A percentile compares a stretch with the other conserved stretches of the same genome.
These are phyloP conservation scores for Drosophila kuntzei DNA, from an alignment of 2,888 invertebrate genomes.

Conservation along the genomic window DNA sequence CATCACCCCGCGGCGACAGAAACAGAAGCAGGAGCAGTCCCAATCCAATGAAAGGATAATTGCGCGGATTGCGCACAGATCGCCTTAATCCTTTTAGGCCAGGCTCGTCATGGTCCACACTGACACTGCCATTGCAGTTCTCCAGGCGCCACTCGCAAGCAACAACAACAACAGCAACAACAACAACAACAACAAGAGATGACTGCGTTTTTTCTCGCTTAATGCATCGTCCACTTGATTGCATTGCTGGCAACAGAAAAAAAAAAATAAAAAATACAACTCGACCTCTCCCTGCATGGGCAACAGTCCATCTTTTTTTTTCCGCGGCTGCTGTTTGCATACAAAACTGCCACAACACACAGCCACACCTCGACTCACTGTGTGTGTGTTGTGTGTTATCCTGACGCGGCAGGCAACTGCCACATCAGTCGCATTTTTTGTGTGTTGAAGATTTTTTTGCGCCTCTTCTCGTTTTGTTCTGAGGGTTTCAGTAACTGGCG, in stretches of 20 bases:
- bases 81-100: slow-evolving; percentile 82
- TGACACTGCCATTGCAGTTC: slow-evolving; percentile 10
- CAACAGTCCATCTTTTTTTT: slow-evolving; percentile 67
- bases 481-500: slow-evolving; percentile 42
- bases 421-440: slow-evolving; percentile 38
- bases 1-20: slow-evolving; percentile 3
- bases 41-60: slow-evolving; percentile 79
- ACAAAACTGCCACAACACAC: slow-evolving; percentile 53
- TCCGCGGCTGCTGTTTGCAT: slow-evolving; percentile 60
- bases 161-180: slow-evolving; percentile 21
- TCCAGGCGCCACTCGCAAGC: slow-evolving; percentile 41
- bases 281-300: slow-evolving; percentile 25
- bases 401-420: slow-evolving; percentile 53
- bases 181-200: slow-evolving; percentile 18
- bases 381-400: slow-evolving; percentile 46
- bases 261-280: slow-evolving; percentile 17
- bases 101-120: slow-evolving; percentile 43
- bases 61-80: slow-evolving; percentile 82
- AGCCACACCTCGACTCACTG: slow-evolving; percentile 49
- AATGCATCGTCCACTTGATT: slow-evolving; percentile 77
- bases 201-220: slow-evolving; percentile 40
- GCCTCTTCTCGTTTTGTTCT: slow-evolving; percentile 36
- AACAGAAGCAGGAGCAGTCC: slow-evolving; percentile 10
- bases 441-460: slow-evolving; percentile 21
- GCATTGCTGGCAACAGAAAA: slow-evolving; percentile 58